Percentiles rank a stretch among this genome's conserved stretches.
These are phyloP conservation scores for Anthoptus insignis DNA, from an alignment of 2,888 invertebrate species.

Conservation along the genomic window DNA sequence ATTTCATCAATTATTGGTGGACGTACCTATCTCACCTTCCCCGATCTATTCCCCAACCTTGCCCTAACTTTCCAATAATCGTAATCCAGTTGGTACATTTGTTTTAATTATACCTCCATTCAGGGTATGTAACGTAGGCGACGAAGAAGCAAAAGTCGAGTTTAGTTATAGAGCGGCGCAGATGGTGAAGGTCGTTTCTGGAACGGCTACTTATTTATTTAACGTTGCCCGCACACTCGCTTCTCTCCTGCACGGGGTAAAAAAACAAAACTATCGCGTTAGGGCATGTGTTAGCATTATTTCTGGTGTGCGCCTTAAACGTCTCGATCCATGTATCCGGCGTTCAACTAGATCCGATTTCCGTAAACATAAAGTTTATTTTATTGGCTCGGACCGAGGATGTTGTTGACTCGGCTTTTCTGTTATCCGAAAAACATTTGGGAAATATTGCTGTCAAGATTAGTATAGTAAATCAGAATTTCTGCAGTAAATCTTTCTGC, in stretches of 20 bases:
- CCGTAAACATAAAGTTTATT: constrained; percentile 27
- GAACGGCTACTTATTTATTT: constrained; percentile 78
- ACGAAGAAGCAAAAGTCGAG: constrained; percentile 50
- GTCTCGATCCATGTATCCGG: constrained; percentile 12
- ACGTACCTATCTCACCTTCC: neutral
- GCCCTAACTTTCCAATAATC: neutral
- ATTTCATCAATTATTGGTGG: neutral
- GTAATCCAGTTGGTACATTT: constrained; percentile 17
- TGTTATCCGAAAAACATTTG: constrained; percentile 11
- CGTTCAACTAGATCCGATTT: constrained; percentile 7
- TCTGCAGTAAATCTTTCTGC: neutral
- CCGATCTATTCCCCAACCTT: neutral
- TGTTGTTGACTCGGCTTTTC: constrained; percentile 13
- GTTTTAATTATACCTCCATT: constrained; percentile 27
- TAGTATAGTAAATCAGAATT: neutral
- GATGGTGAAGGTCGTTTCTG: constrained; percentile 76
- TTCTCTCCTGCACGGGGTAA: constrained; percentile 58
- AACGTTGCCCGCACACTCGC: constrained; percentile 64
- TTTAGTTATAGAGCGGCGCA: constrained; percentile 77
- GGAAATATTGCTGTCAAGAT: neutral
- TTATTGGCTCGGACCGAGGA: constrained; percentile 11
- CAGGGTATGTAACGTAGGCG: constrained; percentile 38
- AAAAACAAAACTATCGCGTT: constrained; percentile 35
- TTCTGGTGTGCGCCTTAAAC: constrained; percentile 10
- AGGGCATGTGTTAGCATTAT: constrained; percentile 42